Evolutionary conservation across 1,140 invertebrate species (phyloP), one percentile per base, ranked within the genome.

Genomic region (Periplaneta americana): DNA sequence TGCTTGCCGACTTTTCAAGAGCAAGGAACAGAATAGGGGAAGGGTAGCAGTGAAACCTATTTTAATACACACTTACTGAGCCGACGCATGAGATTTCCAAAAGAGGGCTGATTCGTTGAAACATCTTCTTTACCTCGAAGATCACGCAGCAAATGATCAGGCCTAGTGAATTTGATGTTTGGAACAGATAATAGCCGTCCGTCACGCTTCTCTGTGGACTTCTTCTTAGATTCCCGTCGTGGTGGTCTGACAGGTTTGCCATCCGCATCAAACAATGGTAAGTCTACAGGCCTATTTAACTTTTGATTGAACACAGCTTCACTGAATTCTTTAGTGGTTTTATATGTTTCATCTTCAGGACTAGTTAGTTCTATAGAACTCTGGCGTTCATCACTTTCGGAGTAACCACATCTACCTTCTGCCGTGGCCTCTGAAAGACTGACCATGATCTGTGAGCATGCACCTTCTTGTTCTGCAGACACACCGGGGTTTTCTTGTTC

Each of bases 31-130:
- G 28, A 78, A 78, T 13, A n/a, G 48, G n/a, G 48, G 10, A 66
- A n/a, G 48, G 22, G 48, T 66, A 66, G 48, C 34, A 78, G n/a
- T 48, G 18, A 48, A 39, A 74, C 28, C 35, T 80, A 83, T 39
- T 66, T 82, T 86, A n/a, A 82, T 84, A 84, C 85, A 91, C 91
- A 96, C 95, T 96, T 95, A 96, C 95, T 95, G 92, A 95, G 94
- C 90, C 94, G 92, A 87, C 94, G 92, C 90, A 94, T 94, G 84
- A 95, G 89, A 90, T 91, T 93, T 85, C 93, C 92, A 83, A 86
- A 84, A 33, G 85, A 81, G 39, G 83, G 84, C 80, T 83, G 84
- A 81, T 82, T 84, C 74, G 93, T 91, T 88, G 83, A 81, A 57
- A 82, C 74, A 34, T 87, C 85, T 74, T 88, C 88, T 85, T 85